Conservation (phyloP, 37 sponge, comb jelly and placozoan genomes). For the Spongilla lacustris region DNA sequence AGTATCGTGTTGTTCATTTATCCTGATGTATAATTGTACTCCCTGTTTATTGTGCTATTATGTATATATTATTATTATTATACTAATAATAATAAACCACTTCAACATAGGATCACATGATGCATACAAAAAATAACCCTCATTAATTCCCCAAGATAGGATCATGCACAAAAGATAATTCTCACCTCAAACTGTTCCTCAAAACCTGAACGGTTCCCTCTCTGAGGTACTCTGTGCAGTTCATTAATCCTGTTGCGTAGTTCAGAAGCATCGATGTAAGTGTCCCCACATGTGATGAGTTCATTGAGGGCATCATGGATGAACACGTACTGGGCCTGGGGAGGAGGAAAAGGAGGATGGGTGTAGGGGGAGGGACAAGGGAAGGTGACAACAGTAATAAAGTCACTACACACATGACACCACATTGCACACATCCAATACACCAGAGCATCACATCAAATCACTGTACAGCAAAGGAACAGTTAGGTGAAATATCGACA, state of each 20-base stretch:
- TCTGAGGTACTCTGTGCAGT: slow-evolving; percentile 35
- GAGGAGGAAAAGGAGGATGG: background rate
- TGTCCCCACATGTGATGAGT: slow-evolving; percentile 86
- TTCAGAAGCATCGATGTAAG: slow-evolving; percentile 38
- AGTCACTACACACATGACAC: no score
- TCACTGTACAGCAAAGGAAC: no score
- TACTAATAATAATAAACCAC: no score
- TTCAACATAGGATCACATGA: no score
- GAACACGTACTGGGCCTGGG: slow-evolving; percentile 88
- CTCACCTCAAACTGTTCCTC: slow-evolving; percentile 74
- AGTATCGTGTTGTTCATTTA: no score
- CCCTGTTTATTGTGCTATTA: no score
- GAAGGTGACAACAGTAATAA: no score
- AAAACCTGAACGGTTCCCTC: slow-evolving; percentile 44
- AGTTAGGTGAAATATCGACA: no score
- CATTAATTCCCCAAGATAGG: background rate
- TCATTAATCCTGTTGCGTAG: slow-evolving; percentile 39
- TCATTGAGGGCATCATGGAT: slow-evolving; percentile 92
- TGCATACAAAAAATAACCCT: background rate
- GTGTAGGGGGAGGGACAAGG: background rate
- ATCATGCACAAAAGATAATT: background rate
- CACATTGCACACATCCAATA: no score
- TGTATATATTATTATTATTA: no score
- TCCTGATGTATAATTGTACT: no score
- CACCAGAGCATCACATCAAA: no score